Evolutionary conservation across 2,888 invertebrate species (phyloP).

Genomic region (Hypercompe scribonia): DNA sequence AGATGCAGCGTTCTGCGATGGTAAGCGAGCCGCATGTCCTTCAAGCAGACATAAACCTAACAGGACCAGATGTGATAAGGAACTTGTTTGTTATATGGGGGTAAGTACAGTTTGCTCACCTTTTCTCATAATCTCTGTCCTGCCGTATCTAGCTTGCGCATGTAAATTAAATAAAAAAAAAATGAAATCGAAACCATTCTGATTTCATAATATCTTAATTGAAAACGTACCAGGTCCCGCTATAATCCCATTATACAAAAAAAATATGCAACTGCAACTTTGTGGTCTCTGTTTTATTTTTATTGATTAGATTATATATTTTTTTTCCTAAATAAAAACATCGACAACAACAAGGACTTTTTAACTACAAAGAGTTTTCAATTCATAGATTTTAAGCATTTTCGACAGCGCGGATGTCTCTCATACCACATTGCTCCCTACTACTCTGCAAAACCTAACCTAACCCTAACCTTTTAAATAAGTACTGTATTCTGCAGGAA

Average conservation of each 20-base stretch:
- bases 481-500: too few relatives aligned
- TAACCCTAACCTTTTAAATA: too few relatives aligned
- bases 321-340: too few relatives aligned
- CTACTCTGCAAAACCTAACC: too few relatives aligned
- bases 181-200: not conserved
- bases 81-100: conserved; percentile 98
- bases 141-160: not conserved
- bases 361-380: not conserved
- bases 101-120: conserved; percentile 85
- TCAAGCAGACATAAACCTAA: conserved; percentile 96
- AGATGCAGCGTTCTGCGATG: conserved; percentile 97
- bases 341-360: too few relatives aligned
- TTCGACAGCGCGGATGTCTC: not conserved
- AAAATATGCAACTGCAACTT: too few relatives aligned
- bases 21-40: conserved; percentile 95
- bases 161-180: not conserved
- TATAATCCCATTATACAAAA: not conserved
- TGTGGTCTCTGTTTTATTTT: too few relatives aligned
- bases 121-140: not conserved
- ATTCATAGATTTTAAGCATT: not conserved
- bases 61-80: conserved; percentile 98
- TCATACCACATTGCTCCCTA: not conserved
- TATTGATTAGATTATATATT: too few relatives aligned
- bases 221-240: not conserved
- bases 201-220: not conserved